Percentiles rank a stretch among this genome's conserved stretches.
phyloP scores from a whole-genome alignment of 2,797 vertebrate genomes.

The Sebastes paucispinis region DNA sequence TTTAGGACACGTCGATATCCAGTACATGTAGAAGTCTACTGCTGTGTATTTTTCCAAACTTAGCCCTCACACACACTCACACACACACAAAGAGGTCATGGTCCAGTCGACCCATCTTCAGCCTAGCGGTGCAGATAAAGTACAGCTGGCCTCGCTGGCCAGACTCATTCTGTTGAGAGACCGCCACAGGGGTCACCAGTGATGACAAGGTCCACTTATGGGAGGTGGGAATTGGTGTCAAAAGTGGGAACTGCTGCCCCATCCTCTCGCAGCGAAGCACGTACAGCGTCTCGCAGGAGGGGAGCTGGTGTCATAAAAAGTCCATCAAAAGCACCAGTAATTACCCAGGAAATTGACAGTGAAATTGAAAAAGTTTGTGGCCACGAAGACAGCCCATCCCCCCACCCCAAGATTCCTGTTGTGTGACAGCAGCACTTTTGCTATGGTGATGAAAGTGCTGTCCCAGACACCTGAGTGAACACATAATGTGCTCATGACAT shows the following conservation, averaged over 20 bases:
- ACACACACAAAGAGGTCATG: constrained; percentile 49
- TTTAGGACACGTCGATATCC: constrained; percentile 32
- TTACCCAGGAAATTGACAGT: constrained; percentile 89
- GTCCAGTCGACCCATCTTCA: constrained; percentile 64
- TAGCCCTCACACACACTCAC: constrained; percentile 13
- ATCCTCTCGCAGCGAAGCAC: constrained; percentile 58
- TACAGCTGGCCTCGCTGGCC: constrained; percentile 72
- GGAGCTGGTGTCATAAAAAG: constrained; percentile 83
- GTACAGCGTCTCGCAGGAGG: constrained; percentile 65
- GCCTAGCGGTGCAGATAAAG: constrained; percentile 74
- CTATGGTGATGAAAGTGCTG: constrained; percentile 60
- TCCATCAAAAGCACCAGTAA: constrained; percentile 86
- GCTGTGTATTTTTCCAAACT: constrained; percentile 27
- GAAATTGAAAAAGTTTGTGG: constrained; percentile 90
- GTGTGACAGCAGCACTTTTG: constrained; percentile 72
- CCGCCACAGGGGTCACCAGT: constrained; percentile 72
- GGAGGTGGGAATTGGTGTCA: constrained; percentile 69
- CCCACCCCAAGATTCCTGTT: constrained; percentile 56
- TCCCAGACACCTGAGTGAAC: constrained; percentile 40
- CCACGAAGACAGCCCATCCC: constrained; percentile 73
- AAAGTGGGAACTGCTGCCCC: constrained; percentile 56
- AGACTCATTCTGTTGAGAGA: constrained; percentile 66
- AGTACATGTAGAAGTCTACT: constrained; percentile 21
- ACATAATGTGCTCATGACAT: constrained; percentile 42
- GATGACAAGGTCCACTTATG: constrained; percentile 76